Evolutionary conservation across 2,113 vertebrate species (phyloP).

Genomic region (Lophotis ruficrista): DNA sequence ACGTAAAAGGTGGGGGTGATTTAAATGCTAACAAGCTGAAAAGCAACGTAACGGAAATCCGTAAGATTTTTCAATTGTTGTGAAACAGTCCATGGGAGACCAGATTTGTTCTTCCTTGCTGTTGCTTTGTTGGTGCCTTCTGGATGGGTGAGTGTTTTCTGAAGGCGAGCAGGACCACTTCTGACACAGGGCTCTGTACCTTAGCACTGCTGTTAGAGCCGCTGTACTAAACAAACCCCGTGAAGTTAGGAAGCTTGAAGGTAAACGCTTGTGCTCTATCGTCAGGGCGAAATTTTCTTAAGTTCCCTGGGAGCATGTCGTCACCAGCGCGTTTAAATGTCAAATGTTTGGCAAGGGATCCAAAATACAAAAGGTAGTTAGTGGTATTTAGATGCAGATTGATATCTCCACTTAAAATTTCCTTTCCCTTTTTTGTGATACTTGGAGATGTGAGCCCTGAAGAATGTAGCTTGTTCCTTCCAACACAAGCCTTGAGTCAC

Average conservation of each 20-base stretch:
- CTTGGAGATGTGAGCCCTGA: not conserved
- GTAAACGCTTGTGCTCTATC: not conserved
- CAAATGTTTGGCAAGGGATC: slow-evolving; percentile 24
- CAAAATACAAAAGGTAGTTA: slow-evolving; percentile 40
- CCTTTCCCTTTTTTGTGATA: not conserved
- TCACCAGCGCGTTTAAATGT: slow-evolving; percentile 31
- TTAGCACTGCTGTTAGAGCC: not conserved
- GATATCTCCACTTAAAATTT: slow-evolving; percentile 35
- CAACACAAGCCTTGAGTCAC: not conserved
- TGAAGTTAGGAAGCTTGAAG: not conserved
- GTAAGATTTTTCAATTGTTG: not conserved
- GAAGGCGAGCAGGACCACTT: not conserved
- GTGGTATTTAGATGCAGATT: slow-evolving; percentile 29
- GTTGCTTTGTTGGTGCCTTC: not conserved
- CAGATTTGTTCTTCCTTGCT: not conserved
- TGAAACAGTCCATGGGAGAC: not conserved
- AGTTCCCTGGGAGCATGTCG: not conserved
- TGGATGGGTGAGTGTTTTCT: not conserved
- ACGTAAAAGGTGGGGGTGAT: not conserved
- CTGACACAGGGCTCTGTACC: not conserved
- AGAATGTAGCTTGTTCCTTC: not conserved
- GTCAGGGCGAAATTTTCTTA: not conserved
- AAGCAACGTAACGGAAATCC: not conserved
- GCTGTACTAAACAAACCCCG: not conserved
- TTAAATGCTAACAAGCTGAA: not conserved